These are phyloP conservation scores for Palythoa heliodiscus DNA, from an alignment of 92 coral and sea anemone genomes.

Conservation along the genomic window DNA sequence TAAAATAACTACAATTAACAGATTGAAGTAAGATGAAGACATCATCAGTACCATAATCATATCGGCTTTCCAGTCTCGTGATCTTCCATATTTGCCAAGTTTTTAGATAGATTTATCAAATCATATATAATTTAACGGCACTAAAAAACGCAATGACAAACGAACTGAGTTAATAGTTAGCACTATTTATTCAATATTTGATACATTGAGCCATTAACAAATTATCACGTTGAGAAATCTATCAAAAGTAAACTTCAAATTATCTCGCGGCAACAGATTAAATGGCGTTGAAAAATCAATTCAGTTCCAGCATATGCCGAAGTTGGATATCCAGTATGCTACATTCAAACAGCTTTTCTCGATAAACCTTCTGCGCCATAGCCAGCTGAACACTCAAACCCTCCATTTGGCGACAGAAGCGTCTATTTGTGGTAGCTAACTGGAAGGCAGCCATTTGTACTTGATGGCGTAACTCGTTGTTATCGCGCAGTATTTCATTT, in stretches of 20 bases:
- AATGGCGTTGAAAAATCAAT: neutral
- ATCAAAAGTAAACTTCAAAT: neutral
- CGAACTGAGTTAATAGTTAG: neutral
- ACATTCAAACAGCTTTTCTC: conserved; percentile 92
- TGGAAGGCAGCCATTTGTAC: conserved; percentile 97
- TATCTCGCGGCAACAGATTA: neutral
- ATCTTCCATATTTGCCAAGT: neutral
- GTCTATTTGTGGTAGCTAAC: conserved; percentile 88
- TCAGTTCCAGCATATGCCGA: conserved; percentile 77
- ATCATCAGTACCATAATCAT: neutral
- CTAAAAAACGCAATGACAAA: too few relatives aligned
- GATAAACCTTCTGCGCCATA: conserved; percentile 90
- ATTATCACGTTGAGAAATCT: neutral
- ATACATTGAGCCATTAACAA: neutral
- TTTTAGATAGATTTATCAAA: neutral
- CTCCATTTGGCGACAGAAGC: conserved; percentile 92
- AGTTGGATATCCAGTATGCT: conserved; percentile 90
- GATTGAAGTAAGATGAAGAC: neutral
- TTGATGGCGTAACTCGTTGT: conserved; percentile 87
- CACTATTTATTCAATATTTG: conserved; percentile 5
- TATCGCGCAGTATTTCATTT: conserved; percentile 90
- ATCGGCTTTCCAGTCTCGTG: neutral
- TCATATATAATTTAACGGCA: too few relatives aligned
- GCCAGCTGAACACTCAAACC: conserved; percentile 83
- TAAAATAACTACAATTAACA: too few relatives aligned